phyloP scores from a whole-genome alignment of 1,140 invertebrate genomes.

The Latrodectus geometricus region DNA sequence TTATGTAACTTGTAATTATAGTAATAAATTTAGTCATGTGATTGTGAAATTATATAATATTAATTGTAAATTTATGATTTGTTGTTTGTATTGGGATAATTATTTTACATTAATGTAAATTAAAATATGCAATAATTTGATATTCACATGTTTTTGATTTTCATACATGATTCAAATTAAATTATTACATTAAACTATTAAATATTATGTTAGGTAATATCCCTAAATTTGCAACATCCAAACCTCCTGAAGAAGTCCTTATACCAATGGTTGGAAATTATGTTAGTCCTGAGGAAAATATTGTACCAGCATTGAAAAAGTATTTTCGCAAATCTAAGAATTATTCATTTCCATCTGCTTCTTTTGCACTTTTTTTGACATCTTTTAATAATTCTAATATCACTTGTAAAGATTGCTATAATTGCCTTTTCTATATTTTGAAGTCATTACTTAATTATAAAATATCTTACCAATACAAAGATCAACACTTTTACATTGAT shows the following conservation, averaged over 20 bases:
- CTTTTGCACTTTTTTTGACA: neutral
- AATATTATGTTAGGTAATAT: neutral
- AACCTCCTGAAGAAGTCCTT: conserved; percentile 34
- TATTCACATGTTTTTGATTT: too few relatives aligned
- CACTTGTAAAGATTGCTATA: too few relatives aligned
- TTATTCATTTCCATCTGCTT: neutral
- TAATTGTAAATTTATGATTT: too few relatives aligned
- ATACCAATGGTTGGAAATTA: conserved; percentile 55
- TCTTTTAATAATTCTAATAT: too few relatives aligned
- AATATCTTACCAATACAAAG: neutral
- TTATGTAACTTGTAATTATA: too few relatives aligned
- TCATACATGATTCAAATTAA: too few relatives aligned
- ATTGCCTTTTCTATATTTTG: neutral
- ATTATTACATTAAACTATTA: too few relatives aligned
- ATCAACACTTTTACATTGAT: neutral
- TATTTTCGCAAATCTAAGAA: neutral
- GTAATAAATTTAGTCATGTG: too few relatives aligned
- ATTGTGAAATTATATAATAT: too few relatives aligned
- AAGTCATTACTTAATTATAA: neutral
- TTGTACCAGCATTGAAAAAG: conserved; percentile 56
- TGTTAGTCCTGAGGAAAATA: conserved; percentile 39
- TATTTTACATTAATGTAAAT: too few relatives aligned
- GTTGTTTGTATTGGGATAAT: too few relatives aligned
- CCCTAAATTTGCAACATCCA: neutral
- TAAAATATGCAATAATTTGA: too few relatives aligned